A percentile compares a stretch with the other conserved stretches of the same genome.
Conservation (phyloP, 2,797 vertebrate genomes). For the Xenops minutus region DNA sequence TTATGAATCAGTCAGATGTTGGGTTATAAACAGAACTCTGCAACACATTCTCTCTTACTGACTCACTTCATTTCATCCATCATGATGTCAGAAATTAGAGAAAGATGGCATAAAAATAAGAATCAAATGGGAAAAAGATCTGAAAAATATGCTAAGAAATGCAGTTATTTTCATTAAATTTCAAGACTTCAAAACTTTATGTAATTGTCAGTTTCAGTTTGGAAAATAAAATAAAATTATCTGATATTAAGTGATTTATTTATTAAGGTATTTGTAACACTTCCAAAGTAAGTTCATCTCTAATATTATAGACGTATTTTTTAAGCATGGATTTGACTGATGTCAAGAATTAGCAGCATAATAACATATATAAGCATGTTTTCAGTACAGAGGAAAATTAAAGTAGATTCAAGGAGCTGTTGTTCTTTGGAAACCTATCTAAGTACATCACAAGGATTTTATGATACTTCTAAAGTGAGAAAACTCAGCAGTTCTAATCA, state of each 20-base stretch:
- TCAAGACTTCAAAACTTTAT: background rate
- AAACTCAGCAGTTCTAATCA: background rate
- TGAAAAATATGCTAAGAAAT: background rate
- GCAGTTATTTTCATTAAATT: background rate
- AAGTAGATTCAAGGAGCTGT: background rate
- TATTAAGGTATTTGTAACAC: background rate
- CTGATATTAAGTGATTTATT: background rate
- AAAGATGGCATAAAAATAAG: background rate
- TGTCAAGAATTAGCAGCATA: background rate
- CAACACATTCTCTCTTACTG: background rate
- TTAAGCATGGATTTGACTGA: background rate
- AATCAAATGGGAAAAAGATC: background rate
- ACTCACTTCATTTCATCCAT: slow-evolving; percentile 1
- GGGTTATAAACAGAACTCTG: slow-evolving; percentile 35
- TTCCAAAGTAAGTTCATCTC: background rate
- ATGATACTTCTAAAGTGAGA: background rate
- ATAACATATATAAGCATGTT: background rate
- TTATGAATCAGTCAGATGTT: slow-evolving; percentile 20
- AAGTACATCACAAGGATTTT: background rate
- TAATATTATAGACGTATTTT: background rate
- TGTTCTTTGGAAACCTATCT: background rate
- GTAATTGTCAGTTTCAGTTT: background rate
- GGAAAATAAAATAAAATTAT: background rate
- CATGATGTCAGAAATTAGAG: background rate
- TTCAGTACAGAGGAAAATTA: background rate